Evolutionary conservation across 2,113 vertebrate genomes (phyloP), one percentile per base, ranked within the genome.

Genomic region (Bombycilla garrulus): DNA sequence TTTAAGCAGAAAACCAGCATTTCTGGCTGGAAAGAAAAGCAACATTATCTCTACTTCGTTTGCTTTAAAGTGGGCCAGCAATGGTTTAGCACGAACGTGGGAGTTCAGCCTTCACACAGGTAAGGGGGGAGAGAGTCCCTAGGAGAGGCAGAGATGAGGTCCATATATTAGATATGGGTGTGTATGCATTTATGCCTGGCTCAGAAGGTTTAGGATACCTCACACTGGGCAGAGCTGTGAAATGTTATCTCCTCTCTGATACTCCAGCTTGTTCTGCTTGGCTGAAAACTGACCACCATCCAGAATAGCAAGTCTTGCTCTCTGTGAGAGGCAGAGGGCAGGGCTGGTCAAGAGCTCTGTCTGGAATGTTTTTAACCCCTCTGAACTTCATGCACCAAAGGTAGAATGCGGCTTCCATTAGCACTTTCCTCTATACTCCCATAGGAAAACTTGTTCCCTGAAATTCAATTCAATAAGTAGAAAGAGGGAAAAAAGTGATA

Each of bases 11-110:
- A 97, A 97, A 91, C 82, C 86, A 86, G 67, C 77, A 94, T 97
- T 97, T 96, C 94, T 97, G 85, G 90, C 74, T 97, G 93, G 76
- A 93, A 97, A 96, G 92, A 93, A 97, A 97, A 97, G 85, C 93
- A 83, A 33, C 20, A 90, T 95, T 96, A 95, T 97, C 92, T 95
- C 42, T 69, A 50, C 87, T 86, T 64, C 86, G 65, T 95, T 96
- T 96, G 73, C 74, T 92, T 96, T 94, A 61, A 61, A 81, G 73
- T 91, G 91, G 69, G 95, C 35, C 25, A 65, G 85, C 74, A 91
- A 23, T 4, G 23, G 38, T 91, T 94, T 95, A 95, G 78, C 82
- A 93, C 0, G 11, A 95, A 88, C 81, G 82, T 24, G 74, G 40
- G 83, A 96, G 78, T 79, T 91, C 73, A 95, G 92, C 35, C 81